Evolutionary conservation across 2,113 vertebrate species (phyloP).

Genomic region (Actenoides lindsayi): DNA sequence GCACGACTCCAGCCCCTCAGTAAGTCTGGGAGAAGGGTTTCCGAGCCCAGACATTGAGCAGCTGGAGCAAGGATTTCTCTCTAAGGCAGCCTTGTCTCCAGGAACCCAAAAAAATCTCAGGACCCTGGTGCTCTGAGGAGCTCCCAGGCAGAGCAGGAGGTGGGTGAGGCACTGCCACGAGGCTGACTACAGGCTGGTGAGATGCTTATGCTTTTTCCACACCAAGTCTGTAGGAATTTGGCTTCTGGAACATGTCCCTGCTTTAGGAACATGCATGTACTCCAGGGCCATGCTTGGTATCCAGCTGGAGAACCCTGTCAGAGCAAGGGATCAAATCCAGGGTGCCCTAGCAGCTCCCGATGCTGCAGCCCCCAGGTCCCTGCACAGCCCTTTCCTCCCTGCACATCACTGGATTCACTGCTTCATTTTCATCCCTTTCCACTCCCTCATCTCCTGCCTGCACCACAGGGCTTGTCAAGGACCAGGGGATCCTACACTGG

Average conservation of each 20-base stretch:
- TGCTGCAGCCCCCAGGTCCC: background rate
- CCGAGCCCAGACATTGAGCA: background rate
- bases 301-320: background rate
- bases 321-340: background rate
- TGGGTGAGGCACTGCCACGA: background rate
- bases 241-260: accelerated
- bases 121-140: accelerated
- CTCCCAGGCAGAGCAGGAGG: background rate
- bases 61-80: background rate
- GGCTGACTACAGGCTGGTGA: background rate
- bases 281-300: accelerated
- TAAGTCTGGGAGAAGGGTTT: background rate
- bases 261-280: accelerated
- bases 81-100: too few relatives aligned
- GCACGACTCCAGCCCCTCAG: accelerated
- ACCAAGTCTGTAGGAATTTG: background rate
- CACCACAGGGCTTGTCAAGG: background rate
- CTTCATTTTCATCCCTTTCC: background rate
- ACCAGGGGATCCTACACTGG: background rate
- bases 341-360: background rate
- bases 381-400: background rate
- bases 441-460: background rate
- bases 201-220: background rate
- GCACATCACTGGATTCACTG: accelerated
- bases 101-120: background rate